Conservation (phyloP, 2,888 invertebrate genomes). For the Emmelina monodactyla region DNA sequence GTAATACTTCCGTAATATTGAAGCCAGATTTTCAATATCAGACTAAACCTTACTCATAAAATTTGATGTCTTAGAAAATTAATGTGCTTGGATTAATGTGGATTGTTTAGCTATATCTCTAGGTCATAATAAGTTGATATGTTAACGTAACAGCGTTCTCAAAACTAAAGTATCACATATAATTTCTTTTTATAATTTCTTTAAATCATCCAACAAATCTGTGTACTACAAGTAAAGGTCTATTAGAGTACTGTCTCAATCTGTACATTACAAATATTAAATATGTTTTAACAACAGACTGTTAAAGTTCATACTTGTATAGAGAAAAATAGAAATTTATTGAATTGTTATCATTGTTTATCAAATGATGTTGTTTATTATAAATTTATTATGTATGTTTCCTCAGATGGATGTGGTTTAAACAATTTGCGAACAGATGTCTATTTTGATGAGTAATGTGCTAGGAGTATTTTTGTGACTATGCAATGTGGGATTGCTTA, state of each 20-base stretch:
- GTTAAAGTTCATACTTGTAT: slow-evolving; percentile 52
- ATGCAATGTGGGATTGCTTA: slow-evolving; percentile 52
- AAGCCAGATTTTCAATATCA: too few species aligned
- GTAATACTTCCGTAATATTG: too few species aligned
- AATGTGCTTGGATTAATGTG: too few species aligned
- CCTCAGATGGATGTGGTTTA: slow-evolving; percentile 48
- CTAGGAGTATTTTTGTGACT: slow-evolving; percentile 57
- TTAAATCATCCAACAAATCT: too few species aligned
- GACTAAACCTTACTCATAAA: too few species aligned
- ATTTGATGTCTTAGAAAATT: too few species aligned
- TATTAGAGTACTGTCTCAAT: slow-evolving; percentile 20
- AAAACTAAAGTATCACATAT: too few species aligned
- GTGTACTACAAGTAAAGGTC: slow-evolving; percentile 9
- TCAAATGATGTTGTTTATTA: slow-evolving; percentile 58
- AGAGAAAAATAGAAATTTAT: slow-evolving; percentile 52
- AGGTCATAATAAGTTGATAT: too few species aligned
- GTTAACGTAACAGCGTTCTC: too few species aligned
- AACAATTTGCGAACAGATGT: slow-evolving; percentile 44
- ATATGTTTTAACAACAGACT: slow-evolving; percentile 44
- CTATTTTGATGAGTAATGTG: slow-evolving; percentile 56
- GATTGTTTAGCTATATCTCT: too few species aligned
- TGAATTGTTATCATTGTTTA: slow-evolving; percentile 60
- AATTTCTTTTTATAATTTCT: too few species aligned
- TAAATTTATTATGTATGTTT: slow-evolving; percentile 60
- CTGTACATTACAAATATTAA: slow-evolving; percentile 26